Evolutionary conservation across 2,797 vertebrate species (phyloP).

Genomic region (Acanthornis magna): DNA sequence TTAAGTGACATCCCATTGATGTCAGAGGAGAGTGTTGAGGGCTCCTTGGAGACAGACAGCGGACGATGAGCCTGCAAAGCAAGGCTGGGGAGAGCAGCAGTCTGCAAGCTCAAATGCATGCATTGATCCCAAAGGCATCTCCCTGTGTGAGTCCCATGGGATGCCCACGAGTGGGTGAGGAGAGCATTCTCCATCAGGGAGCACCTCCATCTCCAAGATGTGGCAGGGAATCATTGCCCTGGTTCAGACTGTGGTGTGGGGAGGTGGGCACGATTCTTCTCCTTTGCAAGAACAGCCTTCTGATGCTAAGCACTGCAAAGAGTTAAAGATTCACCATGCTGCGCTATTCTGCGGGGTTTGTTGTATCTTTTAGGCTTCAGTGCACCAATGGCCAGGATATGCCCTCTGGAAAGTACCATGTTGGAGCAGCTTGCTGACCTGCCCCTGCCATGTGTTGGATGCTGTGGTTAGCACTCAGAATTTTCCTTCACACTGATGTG

Average conservation of each 20-base stretch:
- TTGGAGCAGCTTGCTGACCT: background rate
- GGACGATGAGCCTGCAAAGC: background rate
- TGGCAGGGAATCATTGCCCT: background rate
- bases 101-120: background rate
- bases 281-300: background rate
- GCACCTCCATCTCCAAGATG: background rate
- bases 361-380: background rate
- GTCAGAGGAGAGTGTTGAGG: background rate
- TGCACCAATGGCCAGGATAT: background rate
- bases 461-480: constrained; percentile 27
- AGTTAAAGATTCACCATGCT: background rate
- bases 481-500: constrained; percentile 47
- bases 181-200: background rate
- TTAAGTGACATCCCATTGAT: background rate
- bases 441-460: background rate
- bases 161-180: background rate
- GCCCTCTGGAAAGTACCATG: constrained; percentile 32
- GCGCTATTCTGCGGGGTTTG: background rate
- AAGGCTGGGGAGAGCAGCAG: background rate
- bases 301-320: background rate
- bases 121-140: background rate
- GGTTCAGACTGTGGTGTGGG: fast-evolving
- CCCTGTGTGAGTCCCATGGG: background rate
- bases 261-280: fast-evolving
- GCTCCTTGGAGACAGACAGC: fast-evolving